Base-by-base conservation (phyloP, 2,797 vertebrate species). In the Hipposideros larvatus region DNA sequence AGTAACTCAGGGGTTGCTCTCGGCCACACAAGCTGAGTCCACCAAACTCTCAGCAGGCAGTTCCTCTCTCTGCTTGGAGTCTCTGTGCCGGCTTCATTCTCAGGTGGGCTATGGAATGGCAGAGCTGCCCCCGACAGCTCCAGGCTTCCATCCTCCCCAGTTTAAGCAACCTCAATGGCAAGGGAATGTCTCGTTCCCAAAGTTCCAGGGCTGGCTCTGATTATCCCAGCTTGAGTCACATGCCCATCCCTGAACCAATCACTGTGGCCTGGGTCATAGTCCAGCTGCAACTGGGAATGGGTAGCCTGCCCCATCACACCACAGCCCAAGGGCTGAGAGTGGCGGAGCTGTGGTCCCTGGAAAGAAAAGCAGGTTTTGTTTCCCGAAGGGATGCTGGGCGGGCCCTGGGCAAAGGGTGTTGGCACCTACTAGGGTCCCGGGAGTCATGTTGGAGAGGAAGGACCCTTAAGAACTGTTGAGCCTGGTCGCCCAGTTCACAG, bases 31-130 rank as follows among this genome's bases (percentile, higher is more conserved):
- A 14, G 77, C 51, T 48, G 68, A 48, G 61, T 16, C 53, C 15
- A 0, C 16, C 9, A 1, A 2, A 37, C 5, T 28, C 13, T 65
- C 26, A 0, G 22, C 22, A 10, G 19, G 16, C 9, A n/a, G 53
- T 28, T 8, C 26, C 43, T 31, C 22, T 37, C 71, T 75, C 59
- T 0, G 37, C 10, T 5, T 1, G 2, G 37, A 13, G 24, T 46
- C 41, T 74, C 82, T 1, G 43, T 22, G 19, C 4, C 13, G 5
- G 34, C 46, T 53, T 53, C 46, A 9, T 16, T 37, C 66, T 68
- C 34, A 77, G 43, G 51, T 1, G 19, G 24, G 46, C 16, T 43
- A 6, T 24, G 11, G 16, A 4, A 16, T 22, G 53, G 31, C 46
- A 61, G n/a, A 73, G 55, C 41, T 31, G 4, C 19, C 19, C 53